These are phyloP conservation scores for Corythornis cristatus DNA, from an alignment of 2,113 vertebrate genomes.

Conservation along the genomic window DNA sequence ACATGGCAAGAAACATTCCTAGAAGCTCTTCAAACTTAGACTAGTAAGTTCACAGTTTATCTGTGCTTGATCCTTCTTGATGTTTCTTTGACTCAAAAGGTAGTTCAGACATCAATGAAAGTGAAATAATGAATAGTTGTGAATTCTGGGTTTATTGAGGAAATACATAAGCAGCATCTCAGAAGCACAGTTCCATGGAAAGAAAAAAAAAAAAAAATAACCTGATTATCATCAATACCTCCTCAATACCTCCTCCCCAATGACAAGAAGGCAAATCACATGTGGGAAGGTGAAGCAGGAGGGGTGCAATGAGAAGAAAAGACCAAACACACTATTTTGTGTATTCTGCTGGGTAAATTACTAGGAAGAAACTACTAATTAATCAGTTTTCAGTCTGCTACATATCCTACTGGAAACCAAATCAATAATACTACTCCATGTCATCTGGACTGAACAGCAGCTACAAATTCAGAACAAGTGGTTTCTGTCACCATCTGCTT, in stretches of 20 bases:
- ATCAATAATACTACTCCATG: not conserved
- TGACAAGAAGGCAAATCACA: not conserved
- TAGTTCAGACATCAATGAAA: not conserved
- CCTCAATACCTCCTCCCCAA: not conserved
- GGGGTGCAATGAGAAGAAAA: not conserved
- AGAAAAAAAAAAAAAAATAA: not conserved
- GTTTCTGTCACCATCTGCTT: constrained; percentile 62
- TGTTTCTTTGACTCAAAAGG: not conserved
- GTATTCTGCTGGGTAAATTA: not conserved
- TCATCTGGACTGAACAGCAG: not conserved
- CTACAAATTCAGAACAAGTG: not conserved
- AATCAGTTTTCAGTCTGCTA: not conserved
- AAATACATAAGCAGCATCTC: not conserved
- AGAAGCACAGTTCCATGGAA: not conserved
- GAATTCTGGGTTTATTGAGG: not conserved
- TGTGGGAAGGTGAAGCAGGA: not conserved
- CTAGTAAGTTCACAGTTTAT: not conserved
- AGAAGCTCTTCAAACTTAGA: not conserved
- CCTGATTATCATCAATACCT: not conserved
- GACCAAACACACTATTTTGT: not conserved
- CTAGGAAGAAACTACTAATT: not conserved
- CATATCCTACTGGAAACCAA: not conserved
- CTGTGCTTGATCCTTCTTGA: not conserved
- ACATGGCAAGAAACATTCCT: rapidly evolving
- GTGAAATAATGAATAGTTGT: not conserved